A percentile compares a stretch with the other conserved stretches of the same genome.
These are phyloP conservation scores for Hippocampus mohnikei DNA, from an alignment of 2,113 vertebrate genomes.

Conservation along the genomic window DNA sequence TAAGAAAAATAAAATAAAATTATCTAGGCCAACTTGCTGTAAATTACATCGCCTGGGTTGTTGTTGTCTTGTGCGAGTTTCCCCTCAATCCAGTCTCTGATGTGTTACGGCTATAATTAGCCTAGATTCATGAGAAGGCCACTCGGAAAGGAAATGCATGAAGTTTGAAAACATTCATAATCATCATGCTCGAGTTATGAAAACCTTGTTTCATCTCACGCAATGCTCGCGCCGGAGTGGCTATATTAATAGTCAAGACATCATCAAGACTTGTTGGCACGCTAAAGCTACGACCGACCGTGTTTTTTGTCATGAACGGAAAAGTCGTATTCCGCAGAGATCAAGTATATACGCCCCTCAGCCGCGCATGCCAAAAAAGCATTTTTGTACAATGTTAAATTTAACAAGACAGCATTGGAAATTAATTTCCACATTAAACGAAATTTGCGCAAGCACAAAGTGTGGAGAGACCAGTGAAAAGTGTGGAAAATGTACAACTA, in stretches of 20 bases:
- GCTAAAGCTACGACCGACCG: neutral
- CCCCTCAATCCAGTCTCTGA: constrained; percentile 47
- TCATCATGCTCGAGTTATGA: constrained; percentile 57
- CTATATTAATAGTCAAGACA: neutral
- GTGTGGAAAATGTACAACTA: constrained; percentile 58
- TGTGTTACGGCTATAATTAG: constrained; percentile 67
- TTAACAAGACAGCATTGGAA: constrained; percentile 60
- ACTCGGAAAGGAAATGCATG: constrained; percentile 58
- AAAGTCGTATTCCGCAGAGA: neutral
- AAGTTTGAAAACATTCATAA: neutral
- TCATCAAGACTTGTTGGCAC: neutral
- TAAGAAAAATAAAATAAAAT: constrained; percentile 7
- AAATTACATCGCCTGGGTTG: constrained; percentile 40
- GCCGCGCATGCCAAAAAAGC: neutral
- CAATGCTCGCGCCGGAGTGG: constrained; percentile 31
- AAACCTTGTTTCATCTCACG: constrained; percentile 60
- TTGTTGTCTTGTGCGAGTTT: constrained; percentile 43
- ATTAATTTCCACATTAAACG: constrained; percentile 65
- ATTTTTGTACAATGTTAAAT: constrained; percentile 54
- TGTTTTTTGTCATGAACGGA: neutral
- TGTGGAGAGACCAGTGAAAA: constrained; percentile 42
- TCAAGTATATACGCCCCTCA: neutral
- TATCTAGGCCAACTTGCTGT: constrained; percentile 58
- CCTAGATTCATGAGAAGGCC: constrained; percentile 65
- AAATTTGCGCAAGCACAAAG: constrained; percentile 47